Evolutionary conservation across 2,888 invertebrate genomes (phyloP).

Genomic region (Megaustenia siamemsis): DNA sequence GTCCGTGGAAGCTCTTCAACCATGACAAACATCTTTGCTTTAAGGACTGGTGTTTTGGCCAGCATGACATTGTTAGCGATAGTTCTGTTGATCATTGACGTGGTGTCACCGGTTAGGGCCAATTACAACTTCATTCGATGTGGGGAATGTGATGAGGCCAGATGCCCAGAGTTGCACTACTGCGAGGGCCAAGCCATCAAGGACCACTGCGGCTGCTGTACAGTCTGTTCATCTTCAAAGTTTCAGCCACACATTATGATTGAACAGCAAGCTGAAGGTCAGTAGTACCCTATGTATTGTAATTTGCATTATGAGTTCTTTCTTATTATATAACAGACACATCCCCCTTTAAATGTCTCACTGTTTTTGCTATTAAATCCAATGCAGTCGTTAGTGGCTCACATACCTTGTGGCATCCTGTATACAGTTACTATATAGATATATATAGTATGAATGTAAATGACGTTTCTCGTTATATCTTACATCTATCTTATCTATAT

Average conservation of each 20-base stretch:
- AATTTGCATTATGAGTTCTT: too few relatives aligned
- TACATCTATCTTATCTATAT: too few relatives aligned
- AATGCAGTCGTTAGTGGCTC: too few relatives aligned
- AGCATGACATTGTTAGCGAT: not conserved
- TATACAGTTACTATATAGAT: too few relatives aligned
- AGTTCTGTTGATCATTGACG: not conserved
- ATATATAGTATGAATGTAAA: too few relatives aligned
- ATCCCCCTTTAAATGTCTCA: too few relatives aligned
- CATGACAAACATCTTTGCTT: not conserved
- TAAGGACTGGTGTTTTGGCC: not conserved
- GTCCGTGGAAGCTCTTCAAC: too few relatives aligned
- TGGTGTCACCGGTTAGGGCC: not conserved
- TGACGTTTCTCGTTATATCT: too few relatives aligned
- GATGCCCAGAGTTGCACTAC: slow-evolving; percentile 68
- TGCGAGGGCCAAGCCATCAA: slow-evolving; percentile 70
- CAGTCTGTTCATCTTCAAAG: slow-evolving; percentile 68
- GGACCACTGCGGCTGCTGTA: slow-evolving; percentile 73
- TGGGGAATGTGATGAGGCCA: slow-evolving; percentile 60
- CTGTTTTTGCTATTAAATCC: too few relatives aligned
- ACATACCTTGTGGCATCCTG: too few relatives aligned
- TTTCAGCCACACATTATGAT: slow-evolving; percentile 64
- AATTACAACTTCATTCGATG: slow-evolving; percentile 48
- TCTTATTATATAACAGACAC: too few relatives aligned
- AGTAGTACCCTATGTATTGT: too few relatives aligned
- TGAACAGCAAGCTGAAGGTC: slow-evolving; percentile 45